Conservation (phyloP, 2,113 vertebrate genomes). For the Phainopepla nitens region DNA sequence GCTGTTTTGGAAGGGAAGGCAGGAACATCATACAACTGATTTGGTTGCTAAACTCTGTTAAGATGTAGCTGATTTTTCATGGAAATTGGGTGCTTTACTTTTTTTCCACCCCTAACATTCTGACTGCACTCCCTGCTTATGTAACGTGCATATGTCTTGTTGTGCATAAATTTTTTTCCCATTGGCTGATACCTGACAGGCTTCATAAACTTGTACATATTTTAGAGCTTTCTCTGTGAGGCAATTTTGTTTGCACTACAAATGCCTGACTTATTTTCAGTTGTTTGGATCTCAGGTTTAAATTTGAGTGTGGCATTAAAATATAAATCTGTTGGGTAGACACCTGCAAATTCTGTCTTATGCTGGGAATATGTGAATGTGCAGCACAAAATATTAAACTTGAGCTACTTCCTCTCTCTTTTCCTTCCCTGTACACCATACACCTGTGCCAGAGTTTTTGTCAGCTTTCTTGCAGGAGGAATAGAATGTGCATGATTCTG, state of each 20-base stretch:
- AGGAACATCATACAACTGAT: background rate
- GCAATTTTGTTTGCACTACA: background rate
- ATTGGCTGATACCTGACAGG: background rate
- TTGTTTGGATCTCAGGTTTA: background rate
- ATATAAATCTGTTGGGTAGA: background rate
- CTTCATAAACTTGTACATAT: background rate
- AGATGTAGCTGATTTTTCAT: background rate
- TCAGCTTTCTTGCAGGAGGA: background rate
- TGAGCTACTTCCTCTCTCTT: background rate
- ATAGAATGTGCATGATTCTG: background rate
- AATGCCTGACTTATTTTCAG: background rate
- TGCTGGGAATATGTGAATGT: background rate
- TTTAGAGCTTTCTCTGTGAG: background rate
- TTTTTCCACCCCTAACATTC: background rate
- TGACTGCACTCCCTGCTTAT: background rate
- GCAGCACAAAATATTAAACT: background rate
- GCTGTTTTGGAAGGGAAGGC: background rate
- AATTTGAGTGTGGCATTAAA: background rate
- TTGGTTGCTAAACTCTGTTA: background rate
- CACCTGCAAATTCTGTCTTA: background rate
- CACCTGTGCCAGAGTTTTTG: background rate
- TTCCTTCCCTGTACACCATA: rapidly evolving
- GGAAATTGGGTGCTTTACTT: background rate
- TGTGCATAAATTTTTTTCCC: background rate
- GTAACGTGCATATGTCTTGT: background rate